Conservation (phyloP, 2,113 vertebrate genomes). For the Sisor rabdophorus region DNA sequence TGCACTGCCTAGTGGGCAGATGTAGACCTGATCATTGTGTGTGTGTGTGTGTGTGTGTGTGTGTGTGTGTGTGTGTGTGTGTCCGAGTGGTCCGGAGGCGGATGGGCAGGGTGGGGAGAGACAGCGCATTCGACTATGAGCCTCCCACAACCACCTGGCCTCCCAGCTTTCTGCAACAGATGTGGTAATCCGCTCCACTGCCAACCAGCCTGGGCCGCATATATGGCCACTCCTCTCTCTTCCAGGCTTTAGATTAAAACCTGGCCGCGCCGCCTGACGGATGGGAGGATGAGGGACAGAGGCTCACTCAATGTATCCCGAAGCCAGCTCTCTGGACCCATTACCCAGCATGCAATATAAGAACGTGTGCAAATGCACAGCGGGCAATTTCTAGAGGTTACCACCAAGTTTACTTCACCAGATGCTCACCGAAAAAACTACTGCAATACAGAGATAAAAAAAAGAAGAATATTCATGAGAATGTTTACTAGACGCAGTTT, state of each 20-base stretch:
- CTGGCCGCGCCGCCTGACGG: constrained; percentile 57
- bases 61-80: constrained; percentile 8
- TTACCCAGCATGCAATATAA: constrained; percentile 33
- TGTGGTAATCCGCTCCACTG: constrained; percentile 70
- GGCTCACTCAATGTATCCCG: constrained; percentile 27
- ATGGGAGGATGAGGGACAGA: constrained; percentile 41
- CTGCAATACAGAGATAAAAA: background rate
- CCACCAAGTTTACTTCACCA: constrained; percentile 3
- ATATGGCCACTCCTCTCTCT: constrained; percentile 65
- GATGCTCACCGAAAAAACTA: constrained; percentile 2
- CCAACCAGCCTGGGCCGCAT: constrained; percentile 73
- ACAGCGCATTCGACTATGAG: constrained; percentile 50
- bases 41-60: constrained; percentile 33
- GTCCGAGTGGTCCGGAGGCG: constrained; percentile 35
- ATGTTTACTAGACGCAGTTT: background rate
- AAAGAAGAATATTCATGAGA: background rate
- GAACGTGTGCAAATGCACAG: background rate
- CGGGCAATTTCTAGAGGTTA: constrained; percentile 13
- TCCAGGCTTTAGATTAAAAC: constrained; percentile 53
- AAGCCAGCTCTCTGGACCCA: constrained; percentile 38
- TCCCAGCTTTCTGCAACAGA: constrained; percentile 78
- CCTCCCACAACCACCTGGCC: constrained; percentile 68
- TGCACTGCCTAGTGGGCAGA: constrained; percentile 34
- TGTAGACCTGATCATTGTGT: constrained; percentile 35
- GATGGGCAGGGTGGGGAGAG: constrained; percentile 37